A percentile compares a stretch with the other conserved stretches of the same genome.
These are phyloP conservation scores for Carassius auratus DNA, from an alignment of 2,113 vertebrate genomes.

Conservation along the genomic window DNA sequence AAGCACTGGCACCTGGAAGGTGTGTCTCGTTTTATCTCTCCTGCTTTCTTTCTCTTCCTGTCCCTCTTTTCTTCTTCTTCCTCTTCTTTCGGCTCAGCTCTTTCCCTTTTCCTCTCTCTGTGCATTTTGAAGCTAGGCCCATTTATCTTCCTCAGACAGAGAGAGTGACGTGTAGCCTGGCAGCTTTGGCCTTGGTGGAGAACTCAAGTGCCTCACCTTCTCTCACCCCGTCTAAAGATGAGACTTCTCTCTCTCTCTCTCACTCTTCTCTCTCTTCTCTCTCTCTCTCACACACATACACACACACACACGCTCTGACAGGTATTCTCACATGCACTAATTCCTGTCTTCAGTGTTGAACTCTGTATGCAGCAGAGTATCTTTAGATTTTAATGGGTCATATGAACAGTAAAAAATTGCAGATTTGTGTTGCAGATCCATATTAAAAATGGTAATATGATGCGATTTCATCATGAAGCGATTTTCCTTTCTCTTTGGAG, in stretches of 20 bases:
- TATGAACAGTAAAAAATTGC: neutral
- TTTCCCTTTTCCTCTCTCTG: slow-evolving; percentile 54
- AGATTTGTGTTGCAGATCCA: neutral
- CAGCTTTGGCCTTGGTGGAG: slow-evolving; percentile 65
- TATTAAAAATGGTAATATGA: no score
- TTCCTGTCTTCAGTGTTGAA: neutral
- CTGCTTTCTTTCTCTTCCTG: slow-evolving; percentile 14
- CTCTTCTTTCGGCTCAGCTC: slow-evolving; percentile 29
- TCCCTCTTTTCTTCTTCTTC: slow-evolving; percentile 46
- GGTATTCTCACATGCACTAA: neutral
- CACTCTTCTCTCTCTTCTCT: neutral
- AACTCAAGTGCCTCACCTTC: slow-evolving; percentile 38
- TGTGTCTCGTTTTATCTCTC: slow-evolving; percentile 70
- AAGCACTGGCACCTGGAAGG: slow-evolving; percentile 67
- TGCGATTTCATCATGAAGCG: no score
- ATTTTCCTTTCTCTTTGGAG: no score
- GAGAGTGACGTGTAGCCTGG: slow-evolving; percentile 69
- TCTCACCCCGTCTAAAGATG: slow-evolving; percentile 21
- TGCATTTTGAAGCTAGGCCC: slow-evolving; percentile 55
- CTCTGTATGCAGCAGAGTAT: neutral
- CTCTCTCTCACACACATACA: neutral
- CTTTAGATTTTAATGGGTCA: neutral
- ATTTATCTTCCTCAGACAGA: slow-evolving; percentile 76
- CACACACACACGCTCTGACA: neutral
- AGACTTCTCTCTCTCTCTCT: neutral